phyloP scores from a whole-genome alignment of 2,113 vertebrate species.

The Sakesphorus luctuosus region DNA sequence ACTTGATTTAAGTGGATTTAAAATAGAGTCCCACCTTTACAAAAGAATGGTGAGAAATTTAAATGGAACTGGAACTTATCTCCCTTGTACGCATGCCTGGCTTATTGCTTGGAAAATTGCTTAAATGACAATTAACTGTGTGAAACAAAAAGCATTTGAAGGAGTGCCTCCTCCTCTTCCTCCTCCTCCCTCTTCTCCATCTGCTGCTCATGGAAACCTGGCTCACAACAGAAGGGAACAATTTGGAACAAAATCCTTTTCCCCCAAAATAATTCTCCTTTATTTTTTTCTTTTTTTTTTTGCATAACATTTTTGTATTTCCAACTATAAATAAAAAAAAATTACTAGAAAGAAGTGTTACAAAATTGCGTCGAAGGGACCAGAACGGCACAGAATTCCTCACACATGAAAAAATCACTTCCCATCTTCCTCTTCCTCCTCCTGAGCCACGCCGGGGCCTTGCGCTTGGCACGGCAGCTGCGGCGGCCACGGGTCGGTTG shows the following conservation, averaged over 20 bases:
- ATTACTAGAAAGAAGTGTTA: conserved; percentile 81
- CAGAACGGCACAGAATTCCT: conserved; percentile 56
- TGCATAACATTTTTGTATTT: conserved; percentile 80
- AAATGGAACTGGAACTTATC: neutral
- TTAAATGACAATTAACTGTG: neutral
- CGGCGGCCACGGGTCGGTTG: conserved; percentile 62
- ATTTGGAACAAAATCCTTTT: conserved; percentile 71
- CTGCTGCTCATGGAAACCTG: conserved; percentile 2
- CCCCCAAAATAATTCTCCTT: conserved; percentile 83
- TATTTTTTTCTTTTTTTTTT: conserved; percentile 70
- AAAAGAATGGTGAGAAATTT: neutral
- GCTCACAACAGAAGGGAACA: conserved; percentile 53
- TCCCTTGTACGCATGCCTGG: neutral
- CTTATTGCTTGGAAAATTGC: neutral
- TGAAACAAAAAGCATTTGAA: conserved; percentile 33
- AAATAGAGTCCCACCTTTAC: neutral
- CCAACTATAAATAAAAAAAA: conserved; percentile 80
- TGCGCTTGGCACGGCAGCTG: conserved; percentile 44
- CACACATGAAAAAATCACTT: conserved; percentile 52
- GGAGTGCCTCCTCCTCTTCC: conserved; percentile 12
- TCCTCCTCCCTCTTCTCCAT: conserved; percentile 23
- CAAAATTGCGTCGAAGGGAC: conserved; percentile 72
- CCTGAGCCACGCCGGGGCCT: conserved; percentile 30
- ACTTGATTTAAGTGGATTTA: neutral
- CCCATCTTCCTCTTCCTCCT: conserved; percentile 59